phyloP scores from a whole-genome alignment of 1,140 invertebrate species.

The Chrysomallon squamiferum region DNA sequence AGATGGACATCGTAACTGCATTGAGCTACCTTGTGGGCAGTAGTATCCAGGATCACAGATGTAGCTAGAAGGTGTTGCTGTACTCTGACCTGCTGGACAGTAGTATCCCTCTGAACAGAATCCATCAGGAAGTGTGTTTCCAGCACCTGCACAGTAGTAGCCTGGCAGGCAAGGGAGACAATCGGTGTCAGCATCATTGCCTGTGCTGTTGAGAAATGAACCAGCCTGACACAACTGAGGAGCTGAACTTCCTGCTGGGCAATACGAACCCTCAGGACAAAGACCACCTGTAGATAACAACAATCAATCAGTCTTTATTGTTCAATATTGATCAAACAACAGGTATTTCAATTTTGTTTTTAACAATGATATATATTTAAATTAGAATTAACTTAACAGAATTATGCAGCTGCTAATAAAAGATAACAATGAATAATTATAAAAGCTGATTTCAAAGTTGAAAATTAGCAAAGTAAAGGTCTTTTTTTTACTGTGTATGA shows the following conservation, averaged over 20 bases:
- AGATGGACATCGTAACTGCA: conserved; percentile 39
- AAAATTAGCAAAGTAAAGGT: too few species aligned
- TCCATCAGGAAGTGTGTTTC: conserved; percentile 45
- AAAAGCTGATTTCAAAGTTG: too few species aligned
- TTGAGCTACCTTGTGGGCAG: conserved; percentile 42
- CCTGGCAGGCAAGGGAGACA: conserved; percentile 52
- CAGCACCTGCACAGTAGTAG: conserved; percentile 49
- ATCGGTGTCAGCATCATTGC: conserved; percentile 37
- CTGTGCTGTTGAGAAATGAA: conserved; percentile 51
- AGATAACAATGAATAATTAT: too few species aligned
- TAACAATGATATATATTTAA: neutral
- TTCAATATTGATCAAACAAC: neutral
- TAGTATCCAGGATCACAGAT: conserved; percentile 56
- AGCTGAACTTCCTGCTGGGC: conserved; percentile 41
- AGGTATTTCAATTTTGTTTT: too few species aligned
- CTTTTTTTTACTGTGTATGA: too few species aligned
- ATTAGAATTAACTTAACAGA: neutral
- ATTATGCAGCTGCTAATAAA: too few species aligned
- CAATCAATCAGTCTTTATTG: neutral
- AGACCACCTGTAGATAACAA: conserved; percentile 42
- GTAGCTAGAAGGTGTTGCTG: conserved; percentile 31
- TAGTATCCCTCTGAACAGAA: conserved; percentile 52
- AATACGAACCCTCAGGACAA: conserved; percentile 53
- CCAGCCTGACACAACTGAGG: conserved; percentile 46
- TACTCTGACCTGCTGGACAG: conserved; percentile 53